Base-by-base conservation (phyloP, 2,797 vertebrate genomes). In the Mustela erminea region DNA sequence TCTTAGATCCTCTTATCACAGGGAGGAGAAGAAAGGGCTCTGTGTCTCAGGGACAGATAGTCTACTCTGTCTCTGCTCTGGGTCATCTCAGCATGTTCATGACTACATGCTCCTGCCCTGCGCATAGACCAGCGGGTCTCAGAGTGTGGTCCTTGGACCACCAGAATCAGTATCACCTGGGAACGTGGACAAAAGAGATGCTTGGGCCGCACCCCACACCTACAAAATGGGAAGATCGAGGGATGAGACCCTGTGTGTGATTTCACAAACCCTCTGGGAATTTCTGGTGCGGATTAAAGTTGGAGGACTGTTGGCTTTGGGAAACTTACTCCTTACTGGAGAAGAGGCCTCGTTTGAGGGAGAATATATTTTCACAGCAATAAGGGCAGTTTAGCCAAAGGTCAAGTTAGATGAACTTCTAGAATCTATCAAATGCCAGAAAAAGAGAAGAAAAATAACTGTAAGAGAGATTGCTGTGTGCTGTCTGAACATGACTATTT, bases 401-500 rank as follows among this genome's bases (percentile, higher is more conserved):
- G 96, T 96, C 96, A 97, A 93, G 77, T 98, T 87, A 90, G 58
- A 97, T 97, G 97, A 97, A 98, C 97, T 97, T 97, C 75, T 96
- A 96, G 95, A 97, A 97, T 96, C 92, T 88, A 85, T 97, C 95
- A 98, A 97, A 86, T 93, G 96, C 95, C 96, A 97, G 97, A 97
- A 97, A 93, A 80, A 93, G 77, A 88, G 94, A 96, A 97, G 97
- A 93, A 95, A 97, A 98, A 98, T 98, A 97, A 95, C 96, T 96
- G 87, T 11, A 78, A 92, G 96, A 95, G 96, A 93, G 74, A 97
- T 98, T 92, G 93, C 98, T 96, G 88, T 98, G 93, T 96, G 97
- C 98, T 98, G 98, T 98, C 98, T 98, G 98, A 96, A 86, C 97
- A 97, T 62, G 98, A 98, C 98, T 98, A 98, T 98, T 99, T 99